Percentiles rank a stretch among this genome's conserved stretches.
These are phyloP conservation scores for Oconnorella tubifera DNA, from an alignment of 2,888 invertebrate species.

Conservation along the genomic window DNA sequence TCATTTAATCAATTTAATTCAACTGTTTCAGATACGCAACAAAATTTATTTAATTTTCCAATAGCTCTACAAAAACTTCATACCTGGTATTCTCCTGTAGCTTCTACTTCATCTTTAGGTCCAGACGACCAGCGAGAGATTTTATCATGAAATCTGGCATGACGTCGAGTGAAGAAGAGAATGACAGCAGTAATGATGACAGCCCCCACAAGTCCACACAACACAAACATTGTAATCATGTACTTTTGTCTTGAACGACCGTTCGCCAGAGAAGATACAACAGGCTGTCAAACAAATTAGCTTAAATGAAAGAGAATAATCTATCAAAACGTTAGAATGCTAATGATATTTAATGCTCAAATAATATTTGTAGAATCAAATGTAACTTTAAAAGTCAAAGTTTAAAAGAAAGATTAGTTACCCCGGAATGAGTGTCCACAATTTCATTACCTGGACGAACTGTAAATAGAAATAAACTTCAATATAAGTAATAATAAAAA, in stretches of 20 bases:
- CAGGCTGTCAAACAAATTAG: not conserved
- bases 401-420: too few relatives aligned
- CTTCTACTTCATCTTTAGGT: constrained; percentile 20
- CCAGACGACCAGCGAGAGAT: constrained; percentile 22
- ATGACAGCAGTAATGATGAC: constrained; percentile 21
- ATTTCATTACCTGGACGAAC: too few relatives aligned
- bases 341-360: not conserved
- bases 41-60: too few relatives aligned
- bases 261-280: not conserved
- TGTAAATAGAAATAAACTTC: too few relatives aligned
- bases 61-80: not conserved
- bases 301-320: not conserved
- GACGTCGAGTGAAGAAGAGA: constrained; percentile 23
- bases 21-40: too few relatives aligned
- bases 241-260: constrained; percentile 22
- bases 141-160: constrained; percentile 22
- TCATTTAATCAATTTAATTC: too few relatives aligned
- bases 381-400: not conserved
- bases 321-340: not conserved
- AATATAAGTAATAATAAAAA: too few relatives aligned
- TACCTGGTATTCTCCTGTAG: constrained; percentile 26
- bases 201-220: constrained; percentile 21
- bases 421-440: too few relatives aligned
- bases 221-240: constrained; percentile 25
- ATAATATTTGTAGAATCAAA: not conserved